Percentiles rank a stretch among this genome's conserved stretches.
These are phyloP conservation scores for Eulemur macaco DNA, from an alignment of 2,113 vertebrate species.

Conservation along the genomic window DNA sequence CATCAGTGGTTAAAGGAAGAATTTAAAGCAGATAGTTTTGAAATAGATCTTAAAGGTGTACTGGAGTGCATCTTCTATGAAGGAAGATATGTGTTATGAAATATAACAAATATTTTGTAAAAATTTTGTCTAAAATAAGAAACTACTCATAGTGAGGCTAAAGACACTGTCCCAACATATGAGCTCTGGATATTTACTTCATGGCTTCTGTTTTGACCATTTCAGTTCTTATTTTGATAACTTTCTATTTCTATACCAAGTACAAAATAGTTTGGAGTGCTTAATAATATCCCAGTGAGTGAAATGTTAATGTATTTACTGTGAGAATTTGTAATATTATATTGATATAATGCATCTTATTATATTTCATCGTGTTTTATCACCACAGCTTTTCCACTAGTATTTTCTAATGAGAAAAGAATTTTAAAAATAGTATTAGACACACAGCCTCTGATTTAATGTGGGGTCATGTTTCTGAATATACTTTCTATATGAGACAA, in stretches of 20 bases:
- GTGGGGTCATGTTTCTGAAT: neutral
- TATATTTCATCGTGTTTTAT: neutral
- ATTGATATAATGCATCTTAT: neutral
- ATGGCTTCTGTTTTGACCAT: neutral
- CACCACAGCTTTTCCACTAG: neutral
- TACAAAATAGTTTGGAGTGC: neutral
- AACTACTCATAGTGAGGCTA: neutral
- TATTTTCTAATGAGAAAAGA: conserved; percentile 3
- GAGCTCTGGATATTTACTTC: neutral
- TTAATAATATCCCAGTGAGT: neutral
- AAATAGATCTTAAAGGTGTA: neutral
- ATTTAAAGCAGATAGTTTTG: neutral
- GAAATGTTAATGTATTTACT: neutral
- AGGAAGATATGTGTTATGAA: neutral
- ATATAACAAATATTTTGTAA: neutral
- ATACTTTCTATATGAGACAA: neutral
- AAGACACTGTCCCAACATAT: neutral
- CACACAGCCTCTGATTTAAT: neutral
- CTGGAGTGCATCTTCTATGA: neutral
- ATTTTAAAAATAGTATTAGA: neutral
- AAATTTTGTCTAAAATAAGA: neutral
- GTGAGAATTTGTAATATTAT: neutral
- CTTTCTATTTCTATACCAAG: neutral
- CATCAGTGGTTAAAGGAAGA: neutral
- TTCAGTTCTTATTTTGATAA: neutral